These are phyloP conservation scores for Lycaena phlaeas DNA, from an alignment of 2,888 invertebrate species.

Conservation along the genomic window DNA sequence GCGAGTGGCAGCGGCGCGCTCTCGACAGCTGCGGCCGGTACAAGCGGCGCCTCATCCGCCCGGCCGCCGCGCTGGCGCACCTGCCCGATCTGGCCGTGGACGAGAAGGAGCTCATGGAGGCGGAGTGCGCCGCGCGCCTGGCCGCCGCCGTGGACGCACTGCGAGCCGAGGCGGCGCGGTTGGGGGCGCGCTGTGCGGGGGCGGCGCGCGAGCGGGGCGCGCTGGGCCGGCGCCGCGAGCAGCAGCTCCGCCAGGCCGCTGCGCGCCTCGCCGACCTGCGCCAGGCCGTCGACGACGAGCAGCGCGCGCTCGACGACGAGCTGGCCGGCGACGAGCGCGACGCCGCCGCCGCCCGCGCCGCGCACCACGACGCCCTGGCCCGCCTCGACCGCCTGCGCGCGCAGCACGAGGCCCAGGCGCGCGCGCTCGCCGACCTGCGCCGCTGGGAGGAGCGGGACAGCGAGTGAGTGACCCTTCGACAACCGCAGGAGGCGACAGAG, in stretches of 20 bases:
- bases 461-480: slow-evolving; percentile 33
- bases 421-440: slow-evolving; percentile 26
- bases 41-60: slow-evolving; percentile 50
- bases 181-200: slow-evolving; percentile 17
- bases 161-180: slow-evolving; percentile 20
- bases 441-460: slow-evolving; percentile 40
- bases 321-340: slow-evolving; percentile 28
- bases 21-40: slow-evolving; percentile 53
- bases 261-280: slow-evolving; percentile 24
- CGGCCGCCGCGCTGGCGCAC: slow-evolving; percentile 39
- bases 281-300: slow-evolving; percentile 13
- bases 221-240: slow-evolving; percentile 23
- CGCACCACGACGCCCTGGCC: slow-evolving; percentile 21
- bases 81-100: slow-evolving; percentile 43
- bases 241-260: slow-evolving; percentile 38
- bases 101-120: slow-evolving; percentile 52
- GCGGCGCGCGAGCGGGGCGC: slow-evolving; percentile 14
- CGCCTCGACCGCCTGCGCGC: slow-evolving; percentile 17
- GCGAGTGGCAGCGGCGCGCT: slow-evolving; percentile 51
- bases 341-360: slow-evolving; percentile 25
- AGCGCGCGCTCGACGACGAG: slow-evolving; percentile 30
- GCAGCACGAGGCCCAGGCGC: slow-evolving; percentile 24
- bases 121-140: slow-evolving; percentile 29
- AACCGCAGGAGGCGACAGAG: no score
- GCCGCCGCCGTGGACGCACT: slow-evolving; percentile 28